Conservation (phyloP, 2,888 invertebrate species). For the Brachypalpus laphriformis region DNA sequence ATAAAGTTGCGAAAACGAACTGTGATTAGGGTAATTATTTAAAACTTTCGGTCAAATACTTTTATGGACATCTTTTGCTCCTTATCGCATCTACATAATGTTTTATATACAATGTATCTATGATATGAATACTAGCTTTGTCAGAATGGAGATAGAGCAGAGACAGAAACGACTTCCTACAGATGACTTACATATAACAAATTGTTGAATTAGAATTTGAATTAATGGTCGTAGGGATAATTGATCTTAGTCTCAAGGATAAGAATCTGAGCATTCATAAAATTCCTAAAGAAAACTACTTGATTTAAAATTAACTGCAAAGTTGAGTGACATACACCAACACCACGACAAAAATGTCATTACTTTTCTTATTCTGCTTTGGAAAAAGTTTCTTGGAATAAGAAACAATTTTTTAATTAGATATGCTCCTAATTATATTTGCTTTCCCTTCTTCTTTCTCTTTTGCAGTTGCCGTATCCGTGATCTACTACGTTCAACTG, state of each 20-base stretch:
- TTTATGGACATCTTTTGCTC: not conserved
- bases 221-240: slow-evolving; percentile 41
- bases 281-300: not conserved
- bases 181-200: slow-evolving; percentile 40
- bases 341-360: not conserved
- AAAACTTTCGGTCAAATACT: not conserved
- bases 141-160: no score
- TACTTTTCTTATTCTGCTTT: not conserved
- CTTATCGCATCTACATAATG: not conserved
- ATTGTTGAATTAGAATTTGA: slow-evolving; percentile 25
- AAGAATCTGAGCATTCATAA: no score
- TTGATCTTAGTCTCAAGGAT: slow-evolving; percentile 18
- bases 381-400: slow-evolving; percentile 4
- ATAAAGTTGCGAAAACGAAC: not conserved
- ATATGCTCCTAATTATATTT: not conserved
- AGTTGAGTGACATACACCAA: not conserved
- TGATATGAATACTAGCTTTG: no score
- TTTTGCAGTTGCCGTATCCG: slow-evolving; percentile 86
- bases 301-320: slow-evolving; percentile 9
- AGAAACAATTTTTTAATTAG: slow-evolving; percentile 28
- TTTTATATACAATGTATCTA: no score
- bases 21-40: not conserved
- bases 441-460: not conserved
- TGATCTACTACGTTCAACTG: slow-evolving; percentile 86
- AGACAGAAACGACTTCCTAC: slow-evolving; percentile 21